Base-by-base conservation (phyloP, 2,797 vertebrate genomes). In the Capromys pilorides region DNA sequence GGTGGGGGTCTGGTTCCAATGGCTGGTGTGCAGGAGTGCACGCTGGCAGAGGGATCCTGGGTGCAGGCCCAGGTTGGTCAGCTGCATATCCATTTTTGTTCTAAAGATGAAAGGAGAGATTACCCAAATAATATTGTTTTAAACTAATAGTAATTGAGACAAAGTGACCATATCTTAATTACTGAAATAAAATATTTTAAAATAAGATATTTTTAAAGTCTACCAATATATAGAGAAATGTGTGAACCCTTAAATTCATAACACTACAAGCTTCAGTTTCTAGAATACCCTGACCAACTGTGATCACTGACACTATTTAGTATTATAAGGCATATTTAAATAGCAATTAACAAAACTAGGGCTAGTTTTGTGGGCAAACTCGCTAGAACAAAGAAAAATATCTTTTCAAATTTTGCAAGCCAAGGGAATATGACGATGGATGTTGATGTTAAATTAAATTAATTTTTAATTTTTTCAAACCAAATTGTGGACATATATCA, bases 391-490 rank as follows among this genome's bases (percentile, higher is more conserved):
- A 92, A 78, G 82, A 66, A 75, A 88, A 92, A 75, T 2, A 2
- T 86, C 1, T 51, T 77, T 91, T 81, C 87, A 79, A 39, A 86
- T 66, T 49, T 94, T 31, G 1, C 11, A 95, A 94, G 24, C 81
- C 14, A 88, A 21, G 77, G 93, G 93, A 94, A 88, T n/a, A 67
- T 36, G n/a, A n/a, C n/a, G 28, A 79, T 69, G 36, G 36, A 33
- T 86, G 84, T 73, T 86, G 88, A 59, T 67, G 13, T 28, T 57
- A 88, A 94, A 69, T 95, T 91, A 85, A 91, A 94, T 28, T 95
- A 71, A 84, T 69, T 85, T 87, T 84, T 91, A 75, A 61, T 90
- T 96, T 92, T 93, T 92, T 90, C 88, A 90, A 92, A 92, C 73
- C 26, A 86, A 86, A 92, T 31, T 13, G 54, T 64, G 57, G 78